Percentiles rank a stretch among this genome's conserved stretches.
phyloP scores from a whole-genome alignment of 2,113 vertebrate genomes.

The Ophiodon elongatus region DNA sequence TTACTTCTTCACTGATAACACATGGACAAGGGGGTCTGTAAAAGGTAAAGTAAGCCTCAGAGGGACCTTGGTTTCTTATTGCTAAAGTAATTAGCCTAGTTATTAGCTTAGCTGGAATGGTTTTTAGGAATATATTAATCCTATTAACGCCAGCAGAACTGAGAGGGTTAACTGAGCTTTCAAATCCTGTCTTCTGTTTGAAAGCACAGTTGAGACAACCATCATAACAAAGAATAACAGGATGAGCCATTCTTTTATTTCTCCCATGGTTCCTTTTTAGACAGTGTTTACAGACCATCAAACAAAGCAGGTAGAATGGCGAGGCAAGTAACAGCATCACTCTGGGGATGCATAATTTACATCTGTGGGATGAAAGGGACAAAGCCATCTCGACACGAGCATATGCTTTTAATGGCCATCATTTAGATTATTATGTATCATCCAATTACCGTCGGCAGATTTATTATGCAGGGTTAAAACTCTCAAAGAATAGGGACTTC shows the following conservation, averaged over 20 bases:
- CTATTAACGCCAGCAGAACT: neutral
- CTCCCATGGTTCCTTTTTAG: constrained; percentile 19
- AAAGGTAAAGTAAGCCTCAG: constrained; percentile 42
- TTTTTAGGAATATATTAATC: constrained; percentile 31
- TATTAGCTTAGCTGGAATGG: constrained; percentile 25
- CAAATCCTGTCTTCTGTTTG: constrained; percentile 6
- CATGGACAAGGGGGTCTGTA: constrained; percentile 34
- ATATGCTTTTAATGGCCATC: constrained; percentile 63
- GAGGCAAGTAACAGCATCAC: constrained; percentile 40
- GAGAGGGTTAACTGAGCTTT: neutral
- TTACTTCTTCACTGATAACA: constrained; percentile 39
- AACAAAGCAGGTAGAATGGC: constrained; percentile 51
- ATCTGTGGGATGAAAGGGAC: constrained; percentile 60
- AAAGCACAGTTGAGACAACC: neutral
- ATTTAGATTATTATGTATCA: constrained; percentile 59
- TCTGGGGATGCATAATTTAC: constrained; percentile 73
- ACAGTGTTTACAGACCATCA: constrained; percentile 42
- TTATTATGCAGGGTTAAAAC: constrained; percentile 60
- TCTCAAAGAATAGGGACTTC: constrained; percentile 26
- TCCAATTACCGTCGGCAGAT: constrained; percentile 59
- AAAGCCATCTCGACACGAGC: constrained; percentile 54
- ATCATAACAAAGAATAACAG: constrained; percentile 16
- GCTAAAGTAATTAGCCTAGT: constrained; percentile 51
- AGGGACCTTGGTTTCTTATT: constrained; percentile 34
- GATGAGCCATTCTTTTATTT: constrained; percentile 11